Conservation (phyloP, 2,888 invertebrate species). For the Trissoscelio sp. region DNA sequence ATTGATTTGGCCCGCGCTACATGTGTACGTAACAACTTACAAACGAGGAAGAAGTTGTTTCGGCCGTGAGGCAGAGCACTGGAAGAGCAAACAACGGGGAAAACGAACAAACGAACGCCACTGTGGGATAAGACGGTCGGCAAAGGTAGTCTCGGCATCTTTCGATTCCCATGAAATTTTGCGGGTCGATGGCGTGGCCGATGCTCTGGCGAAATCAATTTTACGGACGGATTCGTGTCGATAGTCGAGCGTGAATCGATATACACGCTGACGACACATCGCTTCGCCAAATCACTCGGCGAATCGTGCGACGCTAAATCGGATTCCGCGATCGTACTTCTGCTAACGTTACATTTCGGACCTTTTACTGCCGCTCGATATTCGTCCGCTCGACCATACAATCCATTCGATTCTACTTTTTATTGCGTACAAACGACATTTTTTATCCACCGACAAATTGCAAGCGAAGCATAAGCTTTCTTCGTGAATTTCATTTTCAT, state of each 20-base stretch:
- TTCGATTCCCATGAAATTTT: constrained; percentile 78
- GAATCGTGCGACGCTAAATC: constrained; percentile 62
- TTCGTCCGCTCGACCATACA: constrained; percentile 47
- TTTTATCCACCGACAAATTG: constrained; percentile 55
- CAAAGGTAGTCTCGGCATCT: constrained; percentile 71
- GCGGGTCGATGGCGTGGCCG: constrained; percentile 74
- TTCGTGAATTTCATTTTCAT: constrained; percentile 59
- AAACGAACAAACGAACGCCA: constrained; percentile 59
- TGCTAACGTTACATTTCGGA: constrained; percentile 57
- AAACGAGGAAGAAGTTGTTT: constrained; percentile 60
- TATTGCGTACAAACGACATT: constrained; percentile 49
- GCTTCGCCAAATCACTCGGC: constrained; percentile 50
- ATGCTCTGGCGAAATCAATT: constrained; percentile 77
- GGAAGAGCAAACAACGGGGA: constrained; percentile 64
- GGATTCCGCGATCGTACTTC: constrained; percentile 64
- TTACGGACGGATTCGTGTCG: constrained; percentile 75
- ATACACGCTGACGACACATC: constrained; percentile 59
- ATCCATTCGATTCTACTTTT: constrained; percentile 44
- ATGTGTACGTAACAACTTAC: constrained; percentile 65
- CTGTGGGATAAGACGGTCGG: constrained; percentile 51
- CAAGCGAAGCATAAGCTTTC: constrained; percentile 54
- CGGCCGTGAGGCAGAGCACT: constrained; percentile 39
- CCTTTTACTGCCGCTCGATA: constrained; percentile 64
- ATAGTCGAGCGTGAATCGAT: constrained; percentile 66
- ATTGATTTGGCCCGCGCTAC: constrained; percentile 61